These are phyloP conservation scores for Monomorium pharaonis DNA, from an alignment of 1,140 invertebrate genomes.

Conservation along the genomic window DNA sequence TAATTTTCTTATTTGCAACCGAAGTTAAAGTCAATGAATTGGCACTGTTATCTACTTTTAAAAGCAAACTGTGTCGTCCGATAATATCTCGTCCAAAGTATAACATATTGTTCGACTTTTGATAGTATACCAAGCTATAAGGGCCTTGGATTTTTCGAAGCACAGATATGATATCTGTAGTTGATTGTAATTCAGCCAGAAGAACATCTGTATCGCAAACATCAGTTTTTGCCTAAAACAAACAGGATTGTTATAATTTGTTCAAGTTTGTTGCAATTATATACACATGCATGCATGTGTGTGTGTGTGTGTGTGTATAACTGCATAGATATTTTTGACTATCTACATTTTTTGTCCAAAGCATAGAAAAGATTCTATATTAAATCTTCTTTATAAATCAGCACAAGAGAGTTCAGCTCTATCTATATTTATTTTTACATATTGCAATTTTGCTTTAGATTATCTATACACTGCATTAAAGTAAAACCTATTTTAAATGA, in stretches of 20 bases:
- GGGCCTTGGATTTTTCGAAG: constrained; percentile 90
- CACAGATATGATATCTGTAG: constrained; percentile 82
- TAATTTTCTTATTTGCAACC: constrained; percentile 86
- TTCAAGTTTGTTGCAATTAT: not conserved
- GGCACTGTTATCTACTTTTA: constrained; percentile 85
- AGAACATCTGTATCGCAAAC: constrained; percentile 83
- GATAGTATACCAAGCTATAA: constrained; percentile 93
- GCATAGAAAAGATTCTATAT: no score
- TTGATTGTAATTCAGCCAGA: constrained; percentile 76
- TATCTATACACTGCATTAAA: not conserved
- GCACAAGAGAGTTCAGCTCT: not conserved
- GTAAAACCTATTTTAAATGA: not conserved
- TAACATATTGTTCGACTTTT: constrained; percentile 87
- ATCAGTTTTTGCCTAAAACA: constrained; percentile 74
- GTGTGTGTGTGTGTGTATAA: no score
- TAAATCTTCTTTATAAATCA: not conserved
- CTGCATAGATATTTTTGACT: no score
- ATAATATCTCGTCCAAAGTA: constrained; percentile 95
- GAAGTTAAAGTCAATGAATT: constrained; percentile 86
- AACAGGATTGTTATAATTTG: not conserved
- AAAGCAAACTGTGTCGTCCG: constrained; percentile 93
- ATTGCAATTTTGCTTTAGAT: no score
- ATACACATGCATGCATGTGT: not conserved
- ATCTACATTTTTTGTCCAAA: no score
- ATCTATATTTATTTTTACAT: not conserved